Conservation (phyloP, 2,113 vertebrate species). For the Piaya cayana region DNA sequence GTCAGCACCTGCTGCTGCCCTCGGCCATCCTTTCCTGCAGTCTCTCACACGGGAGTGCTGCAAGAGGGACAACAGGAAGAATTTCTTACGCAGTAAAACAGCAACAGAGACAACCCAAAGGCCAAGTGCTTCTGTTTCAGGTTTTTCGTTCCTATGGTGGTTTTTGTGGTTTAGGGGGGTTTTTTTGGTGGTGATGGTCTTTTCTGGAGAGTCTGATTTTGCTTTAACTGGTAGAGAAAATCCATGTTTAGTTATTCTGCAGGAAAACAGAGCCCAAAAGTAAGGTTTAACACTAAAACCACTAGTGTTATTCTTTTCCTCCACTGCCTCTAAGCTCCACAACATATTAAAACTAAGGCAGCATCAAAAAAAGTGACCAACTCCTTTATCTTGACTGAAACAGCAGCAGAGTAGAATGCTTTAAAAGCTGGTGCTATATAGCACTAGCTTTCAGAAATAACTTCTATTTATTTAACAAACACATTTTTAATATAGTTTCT, state of each 20-base stretch:
- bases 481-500: neutral
- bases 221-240: neutral
- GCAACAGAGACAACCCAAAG: neutral
- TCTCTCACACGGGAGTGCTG: neutral
- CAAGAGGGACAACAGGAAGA: neutral
- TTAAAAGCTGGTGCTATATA: neutral
- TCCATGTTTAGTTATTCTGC: neutral
- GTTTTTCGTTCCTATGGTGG: rapidly evolving
- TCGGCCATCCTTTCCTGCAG: neutral
- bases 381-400: neutral
- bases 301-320: neutral
- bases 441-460: neutral
- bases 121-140: neutral
- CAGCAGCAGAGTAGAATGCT: neutral
- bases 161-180: neutral
- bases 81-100: neutral
- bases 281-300: neutral
- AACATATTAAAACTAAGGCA: neutral
- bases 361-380: neutral
- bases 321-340: neutral
- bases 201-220: neutral
- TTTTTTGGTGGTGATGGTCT: neutral
- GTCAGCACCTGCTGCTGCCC: neutral
- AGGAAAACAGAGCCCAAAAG: neutral
- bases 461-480: neutral